Evolutionary conservation across 2,797 vertebrate species (phyloP), one percentile per base, ranked within the genome.

Genomic region (Spea hammondii): DNA sequence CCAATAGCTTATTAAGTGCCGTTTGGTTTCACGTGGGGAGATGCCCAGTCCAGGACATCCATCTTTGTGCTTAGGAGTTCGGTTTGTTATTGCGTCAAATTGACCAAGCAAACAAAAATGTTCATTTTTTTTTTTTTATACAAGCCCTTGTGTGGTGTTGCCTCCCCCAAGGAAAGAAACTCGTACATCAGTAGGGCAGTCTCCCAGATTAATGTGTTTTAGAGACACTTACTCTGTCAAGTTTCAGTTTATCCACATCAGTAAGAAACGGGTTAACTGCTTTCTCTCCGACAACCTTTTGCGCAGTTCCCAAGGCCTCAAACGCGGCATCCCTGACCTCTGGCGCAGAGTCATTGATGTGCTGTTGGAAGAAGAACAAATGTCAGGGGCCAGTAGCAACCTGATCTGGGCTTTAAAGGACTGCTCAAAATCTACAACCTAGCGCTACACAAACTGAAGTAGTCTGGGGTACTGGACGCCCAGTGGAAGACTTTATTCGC

Each of bases 281-380:
- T 86, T 95, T 98, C 87, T 99, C 98, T 60, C 98, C 98, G 78
- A 97, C 94, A 72, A 98, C 96, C 85, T 97, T 99, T 92, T 98
- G 92, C 80, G 96, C 96, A 2, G 95, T 98, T 7, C 96, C 98
- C 83, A 99, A 73, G 11, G 98, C 98, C 87, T 99, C 98, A 86
- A 98, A 99, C 4, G 96, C 98, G 70, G 97, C 97, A 77, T 99
- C 98, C 82, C 98, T 94, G 64, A 99, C 98, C 87, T 99, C 98
- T 50, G 91, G 93, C 69, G 97, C 95, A 32, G 97, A 98, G 88
- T 99, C 98, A 69, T 96, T 99, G 84, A 99, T 97, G 91, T 99
- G 98, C 98, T 99, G 83, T 45, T 14, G 46, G 5, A 6, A 49
- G 53, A 57, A 59, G 44, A 66, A 55, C 46, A 54, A 2, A 48